phyloP scores from a whole-genome alignment of 2,797 vertebrate species.

The Cossypha dichroa region DNA sequence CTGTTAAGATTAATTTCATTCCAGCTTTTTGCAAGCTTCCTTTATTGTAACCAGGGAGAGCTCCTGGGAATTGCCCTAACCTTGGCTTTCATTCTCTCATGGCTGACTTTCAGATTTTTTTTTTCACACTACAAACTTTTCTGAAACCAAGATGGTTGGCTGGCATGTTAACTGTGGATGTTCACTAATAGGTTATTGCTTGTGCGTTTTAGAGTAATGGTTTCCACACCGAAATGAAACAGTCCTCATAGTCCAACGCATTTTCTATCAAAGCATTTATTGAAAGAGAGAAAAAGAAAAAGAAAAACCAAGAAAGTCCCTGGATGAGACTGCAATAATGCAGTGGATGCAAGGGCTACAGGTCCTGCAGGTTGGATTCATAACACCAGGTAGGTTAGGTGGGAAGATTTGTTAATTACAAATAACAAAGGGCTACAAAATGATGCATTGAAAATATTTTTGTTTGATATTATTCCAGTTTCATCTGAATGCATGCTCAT shows the following conservation, averaged over 20 bases:
- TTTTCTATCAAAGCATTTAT: background rate
- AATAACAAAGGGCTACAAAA: background rate
- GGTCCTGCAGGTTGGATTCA: background rate
- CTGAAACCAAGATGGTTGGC: background rate
- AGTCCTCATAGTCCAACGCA: background rate
- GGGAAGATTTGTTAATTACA: background rate
- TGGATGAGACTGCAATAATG: background rate
- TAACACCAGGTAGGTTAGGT: background rate
- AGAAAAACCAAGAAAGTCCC: background rate
- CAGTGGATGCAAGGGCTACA: background rate
- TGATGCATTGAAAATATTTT: background rate
- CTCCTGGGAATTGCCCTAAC: background rate
- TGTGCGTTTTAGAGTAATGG: background rate
- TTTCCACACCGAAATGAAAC: background rate
- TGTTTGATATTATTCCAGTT: background rate
- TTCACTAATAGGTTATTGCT: background rate
- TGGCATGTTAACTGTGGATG: background rate
- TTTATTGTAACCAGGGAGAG: background rate
- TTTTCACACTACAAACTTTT: background rate
- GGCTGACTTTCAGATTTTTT: background rate
- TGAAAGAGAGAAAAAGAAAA: background rate
- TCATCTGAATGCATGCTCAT: background rate
- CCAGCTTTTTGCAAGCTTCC: background rate
- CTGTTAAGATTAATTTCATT: constrained; percentile 11
- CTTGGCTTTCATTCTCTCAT: background rate